Evolutionary conservation across 2,888 invertebrate species (phyloP).

Genomic region (Napeogenes inachia): DNA sequence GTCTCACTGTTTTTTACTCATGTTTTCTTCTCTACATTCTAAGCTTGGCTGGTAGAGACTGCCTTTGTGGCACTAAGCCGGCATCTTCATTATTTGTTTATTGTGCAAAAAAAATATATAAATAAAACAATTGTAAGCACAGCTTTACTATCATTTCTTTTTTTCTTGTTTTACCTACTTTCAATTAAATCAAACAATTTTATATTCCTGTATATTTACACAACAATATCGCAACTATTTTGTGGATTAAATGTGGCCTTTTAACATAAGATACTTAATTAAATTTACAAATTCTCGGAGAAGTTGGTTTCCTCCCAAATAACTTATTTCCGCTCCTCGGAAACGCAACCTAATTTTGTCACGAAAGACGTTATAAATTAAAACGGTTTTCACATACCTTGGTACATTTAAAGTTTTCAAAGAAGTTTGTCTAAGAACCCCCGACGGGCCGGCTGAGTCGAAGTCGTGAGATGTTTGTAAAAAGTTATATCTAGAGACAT

Average conservation of each 20-base stretch:
- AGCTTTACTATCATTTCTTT: no score
- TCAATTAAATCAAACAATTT: no score
- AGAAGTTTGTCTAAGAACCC: slow-evolving; percentile 18
- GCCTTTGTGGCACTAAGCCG: no score
- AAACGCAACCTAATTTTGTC: slow-evolving; percentile 3
- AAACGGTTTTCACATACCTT: slow-evolving; percentile 11
- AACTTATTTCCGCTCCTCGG: neutral
- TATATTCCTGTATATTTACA: no score
- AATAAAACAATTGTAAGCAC: no score
- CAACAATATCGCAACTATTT: no score
- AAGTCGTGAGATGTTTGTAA: slow-evolving; percentile 19
- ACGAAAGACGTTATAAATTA: slow-evolving; percentile 11
- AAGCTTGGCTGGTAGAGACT: no score
- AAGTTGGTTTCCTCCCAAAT: neutral
- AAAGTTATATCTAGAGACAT: slow-evolving; percentile 47
- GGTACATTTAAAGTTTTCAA: slow-evolving; percentile 17
- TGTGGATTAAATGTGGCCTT: neutral
- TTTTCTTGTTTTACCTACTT: no score
- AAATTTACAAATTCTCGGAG: neutral
- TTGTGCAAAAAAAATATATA: no score
- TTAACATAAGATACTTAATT: neutral
- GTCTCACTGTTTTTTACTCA: no score
- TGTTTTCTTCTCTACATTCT: no score
- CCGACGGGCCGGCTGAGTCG: slow-evolving; percentile 11
- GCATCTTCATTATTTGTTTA: no score